Evolutionary conservation across 1,140 invertebrate genomes (phyloP), one percentile per base, ranked within the genome.

Genomic region (Camponotus pennsylvanicus): DNA sequence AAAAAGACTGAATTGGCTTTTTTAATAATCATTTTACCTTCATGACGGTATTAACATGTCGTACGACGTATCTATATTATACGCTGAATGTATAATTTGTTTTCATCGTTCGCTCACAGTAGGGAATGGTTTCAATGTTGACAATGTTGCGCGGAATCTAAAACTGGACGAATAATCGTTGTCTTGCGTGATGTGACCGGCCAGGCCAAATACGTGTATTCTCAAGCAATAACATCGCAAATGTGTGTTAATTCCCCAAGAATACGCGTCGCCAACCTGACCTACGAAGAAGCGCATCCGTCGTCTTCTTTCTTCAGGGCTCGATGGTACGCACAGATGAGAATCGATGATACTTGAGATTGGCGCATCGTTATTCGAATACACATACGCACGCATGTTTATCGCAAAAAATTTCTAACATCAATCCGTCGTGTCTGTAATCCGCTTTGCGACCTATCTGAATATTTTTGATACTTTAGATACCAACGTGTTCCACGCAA

Each of bases 151-250:
- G 45, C 27, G 34, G 9, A 42, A 83, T 83, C 21, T 80, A 71
- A 21, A 52, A 18, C 15, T 9, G 34, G 78, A 27, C 7, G 55
- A 73, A 42, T 27, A 45, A 21, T 75, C 40, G 59, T 1, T 57
- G 57, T 89, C 76, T 67, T 66, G 57, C 73, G 66, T n/a, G 91
- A 85, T 73, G 94, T 91, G 90, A 93, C 92, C 91, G 92, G 91
- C 93, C 93, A 94, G 91, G 90, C 92, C 93, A 96, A 97, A 97
- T 98, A 98, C 98, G 98, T 98, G 98, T 98, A 98, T 98, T 98
- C 98, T 98, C 98, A 98, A 98, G 98, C 98, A 98, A 98, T 98
- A 98, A 98, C 98, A 98, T 96, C 97, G 96, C 96, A 95, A 96
- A 97, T 96, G 96, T 97, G 97, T 98, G 98, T 98, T 98, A 98